phyloP scores from a whole-genome alignment of 2,888 invertebrate species.

The Drosophila leonis region DNA sequence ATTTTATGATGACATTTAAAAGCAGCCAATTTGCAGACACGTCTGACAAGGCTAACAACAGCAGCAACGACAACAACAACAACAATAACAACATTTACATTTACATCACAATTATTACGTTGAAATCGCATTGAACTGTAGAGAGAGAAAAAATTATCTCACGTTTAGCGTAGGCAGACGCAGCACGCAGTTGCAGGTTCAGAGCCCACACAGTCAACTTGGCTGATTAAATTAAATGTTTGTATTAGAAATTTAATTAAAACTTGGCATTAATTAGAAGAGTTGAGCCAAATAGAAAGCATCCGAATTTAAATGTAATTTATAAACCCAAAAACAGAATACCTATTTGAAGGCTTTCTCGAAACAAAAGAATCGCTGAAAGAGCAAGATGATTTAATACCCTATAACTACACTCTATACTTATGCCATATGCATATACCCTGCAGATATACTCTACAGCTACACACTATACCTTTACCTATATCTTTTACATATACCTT shows the following conservation, averaged over 20 bases:
- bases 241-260: neutral
- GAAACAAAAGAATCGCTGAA: neutral
- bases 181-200: neutral
- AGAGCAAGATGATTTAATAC: too few relatives aligned
- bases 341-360: too few relatives aligned
- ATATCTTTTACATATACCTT: too few relatives aligned
- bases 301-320: neutral
- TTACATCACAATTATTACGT: constrained; percentile 12
- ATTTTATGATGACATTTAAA: constrained; percentile 58
- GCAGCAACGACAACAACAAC: constrained; percentile 1
- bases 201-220: neutral
- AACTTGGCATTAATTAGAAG: neutral
- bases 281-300: neutral
- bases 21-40: constrained; percentile 41
- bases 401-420: too few relatives aligned
- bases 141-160: neutral
- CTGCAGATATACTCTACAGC: too few relatives aligned
- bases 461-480: too few relatives aligned
- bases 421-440: too few relatives aligned
- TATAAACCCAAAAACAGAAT: too few relatives aligned
- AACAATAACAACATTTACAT: constrained; percentile 11
- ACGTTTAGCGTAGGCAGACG: neutral
- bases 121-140: constrained; percentile 18
- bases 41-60: constrained; percentile 24
- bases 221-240: neutral